A percentile compares a stretch with the other conserved stretches of the same genome.
phyloP scores from a whole-genome alignment of 1,140 invertebrate species.

The Bemisia tabaci region DNA sequence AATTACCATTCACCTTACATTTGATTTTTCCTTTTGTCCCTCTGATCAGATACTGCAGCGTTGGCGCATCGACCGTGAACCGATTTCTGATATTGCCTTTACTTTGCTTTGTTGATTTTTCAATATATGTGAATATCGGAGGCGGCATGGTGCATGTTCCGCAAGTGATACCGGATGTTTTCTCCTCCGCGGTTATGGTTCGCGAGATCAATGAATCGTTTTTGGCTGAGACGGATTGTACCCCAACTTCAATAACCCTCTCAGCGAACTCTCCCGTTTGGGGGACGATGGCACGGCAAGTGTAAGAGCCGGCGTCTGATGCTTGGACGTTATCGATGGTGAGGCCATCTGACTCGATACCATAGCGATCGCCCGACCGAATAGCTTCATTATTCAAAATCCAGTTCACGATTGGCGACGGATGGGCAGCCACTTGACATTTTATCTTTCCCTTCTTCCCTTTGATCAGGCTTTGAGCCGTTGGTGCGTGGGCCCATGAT shows the following conservation, averaged over 20 bases:
- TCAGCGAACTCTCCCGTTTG: conserved; percentile 60
- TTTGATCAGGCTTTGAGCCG: too few relatives aligned
- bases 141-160: too few relatives aligned
- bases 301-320: conserved; percentile 72
- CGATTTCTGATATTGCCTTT: conserved; percentile 10
- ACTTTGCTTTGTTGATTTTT: too few relatives aligned
- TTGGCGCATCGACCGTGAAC: conserved; percentile 53
- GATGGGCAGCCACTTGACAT: conserved; percentile 39
- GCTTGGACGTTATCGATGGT: conserved; percentile 60
- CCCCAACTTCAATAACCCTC: conserved; percentile 61
- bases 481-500: background rate
- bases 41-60: conserved; percentile 65
- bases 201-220: conserved; percentile 35
- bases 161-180: too few relatives aligned
- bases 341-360: conserved; percentile 45
- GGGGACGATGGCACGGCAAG: conserved; percentile 64
- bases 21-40: conserved; percentile 58
- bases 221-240: conserved; percentile 58
- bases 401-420: background rate
- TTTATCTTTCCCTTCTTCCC: conserved; percentile 50
- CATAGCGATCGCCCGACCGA: background rate
- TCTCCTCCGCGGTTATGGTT: too few relatives aligned
- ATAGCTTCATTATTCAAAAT: background rate
- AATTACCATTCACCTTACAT: conserved; percentile 72
- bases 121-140: too few relatives aligned